A percentile compares a stretch with the other conserved stretches of the same genome.
Conservation (phyloP, 2,888 invertebrate genomes). For the Spodoptera picta region DNA sequence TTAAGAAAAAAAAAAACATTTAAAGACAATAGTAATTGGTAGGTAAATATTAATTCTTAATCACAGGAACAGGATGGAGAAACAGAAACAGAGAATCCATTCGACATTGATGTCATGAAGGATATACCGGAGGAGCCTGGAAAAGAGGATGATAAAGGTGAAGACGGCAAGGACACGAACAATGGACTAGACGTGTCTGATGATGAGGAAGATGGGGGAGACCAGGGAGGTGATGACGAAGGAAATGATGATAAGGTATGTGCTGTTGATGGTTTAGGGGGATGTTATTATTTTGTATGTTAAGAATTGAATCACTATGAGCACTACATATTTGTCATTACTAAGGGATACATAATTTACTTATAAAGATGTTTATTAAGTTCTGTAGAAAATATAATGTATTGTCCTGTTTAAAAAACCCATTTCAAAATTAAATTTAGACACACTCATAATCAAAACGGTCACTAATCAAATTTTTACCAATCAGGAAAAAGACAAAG, state of each 20-base stretch:
- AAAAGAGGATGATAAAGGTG: constrained; percentile 68
- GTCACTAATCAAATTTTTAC: background rate
- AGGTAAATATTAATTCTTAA: no score
- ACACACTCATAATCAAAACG: background rate
- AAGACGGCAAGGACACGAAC: constrained; percentile 75
- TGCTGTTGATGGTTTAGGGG: background rate
- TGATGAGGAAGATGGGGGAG: constrained; percentile 80
- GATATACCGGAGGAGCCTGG: constrained; percentile 81
- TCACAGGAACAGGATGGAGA: constrained; percentile 81
- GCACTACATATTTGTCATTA: no score
- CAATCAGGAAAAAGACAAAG: constrained; percentile 61
- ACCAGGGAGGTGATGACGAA: constrained; percentile 63
- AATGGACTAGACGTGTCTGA: constrained; percentile 84
- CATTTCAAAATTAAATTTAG: no score
- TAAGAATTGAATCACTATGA: no score
- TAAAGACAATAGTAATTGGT: no score
- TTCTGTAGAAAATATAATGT: no score
- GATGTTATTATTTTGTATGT: background rate
- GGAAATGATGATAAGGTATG: constrained; percentile 60
- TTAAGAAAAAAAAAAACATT: no score
- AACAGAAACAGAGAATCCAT: constrained; percentile 93
- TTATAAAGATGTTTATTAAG: no score
- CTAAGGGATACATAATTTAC: no score
- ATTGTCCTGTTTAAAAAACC: no score
- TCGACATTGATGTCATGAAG: constrained; percentile 95